Base-by-base conservation (phyloP, 2,888 invertebrate genomes). In the Drosophila greeni region DNA sequence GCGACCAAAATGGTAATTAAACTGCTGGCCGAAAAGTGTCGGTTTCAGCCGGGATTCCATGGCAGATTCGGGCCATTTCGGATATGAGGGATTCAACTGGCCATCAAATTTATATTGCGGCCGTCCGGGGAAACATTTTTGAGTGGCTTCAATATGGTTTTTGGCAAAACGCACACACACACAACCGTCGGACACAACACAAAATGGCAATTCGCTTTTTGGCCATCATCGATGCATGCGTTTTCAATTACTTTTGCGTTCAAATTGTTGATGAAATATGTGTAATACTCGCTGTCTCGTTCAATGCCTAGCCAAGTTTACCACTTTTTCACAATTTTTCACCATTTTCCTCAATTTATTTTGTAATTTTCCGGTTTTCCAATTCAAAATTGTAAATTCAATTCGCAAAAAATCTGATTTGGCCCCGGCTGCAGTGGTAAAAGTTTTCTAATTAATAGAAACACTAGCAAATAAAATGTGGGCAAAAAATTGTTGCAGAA, bases 361-460 rank as follows among this genome's bases (percentile, higher is more conserved):
- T 48, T 66, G 14, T 42, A 26, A 42, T 37, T 65, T 56, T 66
- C 57, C 42, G 31, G 36, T 42, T 49, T 56, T 31, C 60, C 52
- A 69, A 52, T 69, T 51, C 20, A 36, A 52, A 69, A 67, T 69
- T 67, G 70, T 61, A 69, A 59, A 61, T 67, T 69, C 43, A 54
- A 69, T 67, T 68, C 43, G 16, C 37, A 37, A 37, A 52, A 52
- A 49, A 66, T 56, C 72, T 58, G 33, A 48, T 67, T 70, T 33
- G 31, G 39, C 39, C 43, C 34, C 54, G 54, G 54, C 20, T 48
- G 45, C 23, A 49, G 61, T 65, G 24, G 62, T 60, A n/a, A 49
- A 78, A 82, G 56, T 82, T 78, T 82, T 80, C 83, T 82, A 78
- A 78, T 78, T 78, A 77, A 82, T 80, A 33, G 65, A 53, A 76